These are phyloP conservation scores for Nannoperca australis DNA, from an alignment of 2,797 vertebrate species.

Conservation along the genomic window DNA sequence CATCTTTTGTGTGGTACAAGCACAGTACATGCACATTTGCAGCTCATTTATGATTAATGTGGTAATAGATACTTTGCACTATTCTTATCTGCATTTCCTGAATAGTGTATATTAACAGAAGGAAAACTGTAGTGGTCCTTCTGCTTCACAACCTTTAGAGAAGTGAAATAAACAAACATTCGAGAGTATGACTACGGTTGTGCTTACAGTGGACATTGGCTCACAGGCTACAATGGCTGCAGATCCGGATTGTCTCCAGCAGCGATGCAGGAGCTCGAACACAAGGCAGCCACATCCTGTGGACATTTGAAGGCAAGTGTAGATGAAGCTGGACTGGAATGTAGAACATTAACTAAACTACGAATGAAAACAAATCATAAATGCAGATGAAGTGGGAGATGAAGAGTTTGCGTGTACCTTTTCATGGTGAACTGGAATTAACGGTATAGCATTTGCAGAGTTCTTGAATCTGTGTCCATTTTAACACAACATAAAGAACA, in stretches of 20 bases:
- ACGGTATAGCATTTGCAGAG: slow-evolving; percentile 3
- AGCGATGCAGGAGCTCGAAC: not conserved
- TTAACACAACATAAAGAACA: slow-evolving; percentile 3
- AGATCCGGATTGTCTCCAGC: not conserved
- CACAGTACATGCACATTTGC: not conserved
- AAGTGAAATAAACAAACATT: not conserved
- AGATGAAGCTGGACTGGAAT: not conserved
- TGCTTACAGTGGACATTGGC: not conserved
- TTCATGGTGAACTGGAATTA: not conserved
- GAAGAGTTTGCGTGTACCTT: not conserved
- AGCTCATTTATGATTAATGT: not conserved
- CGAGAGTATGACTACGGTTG: not conserved
- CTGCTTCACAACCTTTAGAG: not conserved
- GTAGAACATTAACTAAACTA: not conserved
- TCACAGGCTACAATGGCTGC: not conserved
- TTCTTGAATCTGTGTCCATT: slow-evolving; percentile 7
- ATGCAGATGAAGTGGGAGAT: not conserved
- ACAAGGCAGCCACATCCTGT: not conserved
- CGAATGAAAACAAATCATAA: not conserved
- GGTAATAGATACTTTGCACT: not conserved
- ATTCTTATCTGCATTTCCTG: slow-evolving; percentile 1
- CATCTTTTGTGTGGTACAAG: not conserved
- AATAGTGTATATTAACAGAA: not conserved
- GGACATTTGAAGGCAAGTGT: not conserved
- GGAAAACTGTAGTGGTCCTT: not conserved